phyloP scores from a whole-genome alignment of 2,888 invertebrate species.

The Neoascia interrupta region DNA sequence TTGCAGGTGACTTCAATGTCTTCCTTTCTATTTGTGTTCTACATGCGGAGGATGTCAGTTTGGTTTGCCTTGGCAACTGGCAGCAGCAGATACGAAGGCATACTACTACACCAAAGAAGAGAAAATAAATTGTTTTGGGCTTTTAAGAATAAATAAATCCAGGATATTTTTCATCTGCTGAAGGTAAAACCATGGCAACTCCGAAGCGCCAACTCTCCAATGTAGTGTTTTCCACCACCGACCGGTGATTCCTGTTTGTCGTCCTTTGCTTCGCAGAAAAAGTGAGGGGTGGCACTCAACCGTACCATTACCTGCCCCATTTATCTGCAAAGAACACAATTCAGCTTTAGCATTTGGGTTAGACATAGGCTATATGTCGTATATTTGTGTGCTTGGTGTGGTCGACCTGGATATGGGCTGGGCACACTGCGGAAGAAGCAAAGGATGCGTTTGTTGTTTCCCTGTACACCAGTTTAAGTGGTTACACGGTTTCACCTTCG shows the following conservation, averaged over 20 bases:
- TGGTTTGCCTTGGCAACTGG: neutral
- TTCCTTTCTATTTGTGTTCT: conserved; percentile 13
- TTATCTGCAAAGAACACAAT: conserved; percentile 62
- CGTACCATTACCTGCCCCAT: conserved; percentile 59
- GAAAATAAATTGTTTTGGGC: conserved; percentile 69
- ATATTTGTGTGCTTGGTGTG: conserved; percentile 4
- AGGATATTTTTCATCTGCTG: conserved; percentile 66
- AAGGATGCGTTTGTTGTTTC: conserved; percentile 62
- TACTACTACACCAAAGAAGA: conserved; percentile 15
- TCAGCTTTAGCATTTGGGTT: too few species aligned
- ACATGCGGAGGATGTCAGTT: conserved; percentile 46
- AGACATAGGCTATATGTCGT: conserved; percentile 15
- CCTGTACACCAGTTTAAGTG: conserved; percentile 38
- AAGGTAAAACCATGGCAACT: conserved; percentile 33
- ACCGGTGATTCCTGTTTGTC: conserved; percentile 54
- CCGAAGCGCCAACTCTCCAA: conserved; percentile 16
- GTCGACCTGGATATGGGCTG: too few species aligned
- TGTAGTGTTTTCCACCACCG: conserved; percentile 21
- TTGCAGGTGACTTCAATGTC: conserved; percentile 14
- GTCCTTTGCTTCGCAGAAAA: conserved; percentile 31
- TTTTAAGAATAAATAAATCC: conserved; percentile 69
- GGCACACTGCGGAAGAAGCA: conserved; percentile 39
- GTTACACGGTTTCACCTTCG: conserved; percentile 44
- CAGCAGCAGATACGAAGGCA: conserved; percentile 25
- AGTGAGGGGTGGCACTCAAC: conserved; percentile 19